Conservation (phyloP, 1,140 invertebrate species). For the Anoplophora glabripennis region DNA sequence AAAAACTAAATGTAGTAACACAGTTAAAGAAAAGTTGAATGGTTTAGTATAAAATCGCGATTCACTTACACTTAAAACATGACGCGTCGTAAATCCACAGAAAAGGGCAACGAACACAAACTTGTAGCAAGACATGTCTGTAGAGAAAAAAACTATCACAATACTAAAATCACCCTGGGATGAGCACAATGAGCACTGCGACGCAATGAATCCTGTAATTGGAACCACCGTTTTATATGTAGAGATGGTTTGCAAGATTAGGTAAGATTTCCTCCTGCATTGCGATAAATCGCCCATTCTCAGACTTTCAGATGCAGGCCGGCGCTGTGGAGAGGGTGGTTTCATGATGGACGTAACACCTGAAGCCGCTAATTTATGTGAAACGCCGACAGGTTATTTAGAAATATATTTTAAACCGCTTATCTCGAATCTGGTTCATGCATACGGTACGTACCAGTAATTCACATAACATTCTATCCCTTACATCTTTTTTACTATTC, state of each 20-base stretch:
- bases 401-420: too few species aligned
- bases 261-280: slow-evolving; percentile 25
- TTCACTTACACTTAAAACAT: slow-evolving; percentile 32
- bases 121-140: slow-evolving; percentile 18
- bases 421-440: too few species aligned
- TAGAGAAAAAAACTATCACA: slow-evolving; percentile 13
- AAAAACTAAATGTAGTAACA: too few species aligned
- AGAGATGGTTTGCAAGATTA: slow-evolving; percentile 30
- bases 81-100: slow-evolving; percentile 31
- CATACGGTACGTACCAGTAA: too few species aligned
- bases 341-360: not conserved
- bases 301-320: slow-evolving; percentile 7
- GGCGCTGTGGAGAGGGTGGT: not conserved
- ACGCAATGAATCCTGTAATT: slow-evolving; percentile 24
- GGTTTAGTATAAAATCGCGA: not conserved
- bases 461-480: too few species aligned
- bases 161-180: slow-evolving; percentile 19
- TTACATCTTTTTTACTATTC: too few species aligned
- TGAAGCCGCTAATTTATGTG: too few species aligned
- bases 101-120: slow-evolving; percentile 24
- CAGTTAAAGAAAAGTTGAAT: not conserved
- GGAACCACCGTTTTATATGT: slow-evolving; percentile 30
- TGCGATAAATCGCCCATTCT: slow-evolving; percentile 2
- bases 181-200: slow-evolving; percentile 9
- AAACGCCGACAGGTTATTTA: too few species aligned